Conservation (phyloP, 1,140 invertebrate genomes). For the Geopemphigus sp. region DNA sequence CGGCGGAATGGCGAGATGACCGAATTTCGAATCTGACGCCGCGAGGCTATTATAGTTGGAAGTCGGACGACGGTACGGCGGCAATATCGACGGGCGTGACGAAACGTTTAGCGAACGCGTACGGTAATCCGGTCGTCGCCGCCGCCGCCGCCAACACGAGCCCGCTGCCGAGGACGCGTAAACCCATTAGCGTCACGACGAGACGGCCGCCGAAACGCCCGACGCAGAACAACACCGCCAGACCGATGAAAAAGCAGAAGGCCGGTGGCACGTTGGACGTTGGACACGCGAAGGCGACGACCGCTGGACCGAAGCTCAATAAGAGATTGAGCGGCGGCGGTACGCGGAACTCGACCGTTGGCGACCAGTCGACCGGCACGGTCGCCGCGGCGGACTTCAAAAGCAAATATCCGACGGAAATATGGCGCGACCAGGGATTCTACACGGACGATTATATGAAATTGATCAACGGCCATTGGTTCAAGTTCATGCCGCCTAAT, state of each 20-base stretch:
- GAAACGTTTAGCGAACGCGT: not conserved
- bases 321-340: not conserved
- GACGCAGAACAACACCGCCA: not conserved
- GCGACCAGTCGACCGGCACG: not conserved
- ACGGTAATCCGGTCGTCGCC: not conserved
- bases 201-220: not conserved
- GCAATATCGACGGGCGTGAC: not conserved
- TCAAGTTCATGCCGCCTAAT: not conserved
- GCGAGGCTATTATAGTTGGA: not conserved
- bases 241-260: not conserved
- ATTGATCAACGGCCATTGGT: constrained; percentile 19
- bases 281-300: not conserved
- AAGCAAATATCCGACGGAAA: not conserved
- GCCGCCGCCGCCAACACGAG: not conserved
- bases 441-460: constrained; percentile 21
- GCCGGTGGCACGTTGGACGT: not conserved
- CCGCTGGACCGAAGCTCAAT: not conserved
- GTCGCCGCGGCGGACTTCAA: not conserved
- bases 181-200: not conserved
- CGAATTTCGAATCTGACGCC: not conserved
- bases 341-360: not conserved
- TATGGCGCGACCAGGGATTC: not conserved
- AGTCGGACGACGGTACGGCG: too few species aligned
- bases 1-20: not conserved
- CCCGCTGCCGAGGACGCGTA: not conserved